Conservation (phyloP, 2,888 invertebrate species). For the Scaptodrosophila latifasciaeformis region DNA sequence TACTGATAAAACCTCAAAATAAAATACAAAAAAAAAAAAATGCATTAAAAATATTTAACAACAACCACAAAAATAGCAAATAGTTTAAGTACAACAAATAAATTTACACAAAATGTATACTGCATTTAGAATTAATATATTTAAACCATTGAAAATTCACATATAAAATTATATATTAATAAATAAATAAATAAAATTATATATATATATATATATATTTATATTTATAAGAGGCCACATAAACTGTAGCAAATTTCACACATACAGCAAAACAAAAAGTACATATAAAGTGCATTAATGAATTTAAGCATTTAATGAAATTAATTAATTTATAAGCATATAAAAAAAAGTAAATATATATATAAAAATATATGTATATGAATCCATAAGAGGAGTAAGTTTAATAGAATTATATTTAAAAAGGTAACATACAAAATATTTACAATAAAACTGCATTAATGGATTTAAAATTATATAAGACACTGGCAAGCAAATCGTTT, state of each 20-base stretch:
- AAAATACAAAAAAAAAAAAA: background rate
- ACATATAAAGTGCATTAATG: constrained; percentile 74
- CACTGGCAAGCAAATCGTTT: constrained; percentile 19
- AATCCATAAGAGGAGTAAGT: background rate
- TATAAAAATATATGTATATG: constrained; percentile 10
- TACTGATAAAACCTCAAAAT: too few relatives aligned
- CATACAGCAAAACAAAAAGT: constrained; percentile 66
- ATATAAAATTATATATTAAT: background rate
- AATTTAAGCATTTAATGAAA: constrained; percentile 72
- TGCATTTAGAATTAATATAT: constrained; percentile 43
- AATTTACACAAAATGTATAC: constrained; percentile 57
- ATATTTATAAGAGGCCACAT: constrained; percentile 31
- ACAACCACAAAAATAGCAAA: constrained; percentile 1
- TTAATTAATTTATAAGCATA: constrained; percentile 63
- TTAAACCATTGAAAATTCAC: too few relatives aligned
- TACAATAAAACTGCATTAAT: constrained; percentile 26
- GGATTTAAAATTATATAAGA: constrained; percentile 31
- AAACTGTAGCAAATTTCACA: constrained; percentile 59
- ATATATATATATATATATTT: constrained; percentile 29
- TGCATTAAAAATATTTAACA: background rate
- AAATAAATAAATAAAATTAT: background rate
- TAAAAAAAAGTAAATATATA: constrained; percentile 33
- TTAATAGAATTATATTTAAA: constrained; percentile 3
- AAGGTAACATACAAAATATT: constrained; percentile 41
- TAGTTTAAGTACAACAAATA: background rate